Evolutionary conservation across 2,113 vertebrate species (phyloP).

Genomic region (Archocentrus centrarchus): DNA sequence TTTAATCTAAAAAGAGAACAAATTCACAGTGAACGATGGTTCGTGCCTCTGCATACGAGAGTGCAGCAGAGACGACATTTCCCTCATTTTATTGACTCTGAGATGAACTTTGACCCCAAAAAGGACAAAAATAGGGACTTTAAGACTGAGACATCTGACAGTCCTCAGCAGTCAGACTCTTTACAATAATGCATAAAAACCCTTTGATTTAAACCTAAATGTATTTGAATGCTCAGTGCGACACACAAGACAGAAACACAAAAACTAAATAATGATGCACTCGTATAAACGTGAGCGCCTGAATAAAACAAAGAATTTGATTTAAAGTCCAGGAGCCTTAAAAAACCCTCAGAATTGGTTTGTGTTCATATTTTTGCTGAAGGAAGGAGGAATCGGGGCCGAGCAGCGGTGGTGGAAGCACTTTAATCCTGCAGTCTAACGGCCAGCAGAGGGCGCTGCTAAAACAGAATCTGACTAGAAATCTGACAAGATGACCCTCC

Average conservation of each 20-base stretch:
- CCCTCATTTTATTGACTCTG: background rate
- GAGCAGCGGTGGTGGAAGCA: no score
- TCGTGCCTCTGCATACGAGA: conserved; percentile 16
- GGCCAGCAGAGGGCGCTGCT: background rate
- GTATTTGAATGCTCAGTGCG: fast-evolving
- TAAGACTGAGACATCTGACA: no score
- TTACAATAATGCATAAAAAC: background rate
- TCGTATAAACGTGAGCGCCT: no score
- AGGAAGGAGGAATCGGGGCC: no score
- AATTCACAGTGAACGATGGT: conserved; percentile 58
- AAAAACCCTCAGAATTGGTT: background rate
- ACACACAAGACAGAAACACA: background rate
- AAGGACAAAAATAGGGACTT: fast-evolving
- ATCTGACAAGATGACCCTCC: no score
- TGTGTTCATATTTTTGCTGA: no score
- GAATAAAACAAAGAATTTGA: background rate
- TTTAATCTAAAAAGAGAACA: conserved; percentile 49
- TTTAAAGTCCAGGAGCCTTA: background rate
- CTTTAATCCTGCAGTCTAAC: background rate
- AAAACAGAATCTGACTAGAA: background rate
- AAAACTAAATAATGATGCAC: background rate
- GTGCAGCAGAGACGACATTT: background rate
- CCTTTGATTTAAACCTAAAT: background rate
- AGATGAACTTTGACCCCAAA: conserved; percentile 10
- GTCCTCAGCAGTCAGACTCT: no score